Conservation (phyloP, 2,797 vertebrate genomes). For the Bovichtus variegatus region DNA sequence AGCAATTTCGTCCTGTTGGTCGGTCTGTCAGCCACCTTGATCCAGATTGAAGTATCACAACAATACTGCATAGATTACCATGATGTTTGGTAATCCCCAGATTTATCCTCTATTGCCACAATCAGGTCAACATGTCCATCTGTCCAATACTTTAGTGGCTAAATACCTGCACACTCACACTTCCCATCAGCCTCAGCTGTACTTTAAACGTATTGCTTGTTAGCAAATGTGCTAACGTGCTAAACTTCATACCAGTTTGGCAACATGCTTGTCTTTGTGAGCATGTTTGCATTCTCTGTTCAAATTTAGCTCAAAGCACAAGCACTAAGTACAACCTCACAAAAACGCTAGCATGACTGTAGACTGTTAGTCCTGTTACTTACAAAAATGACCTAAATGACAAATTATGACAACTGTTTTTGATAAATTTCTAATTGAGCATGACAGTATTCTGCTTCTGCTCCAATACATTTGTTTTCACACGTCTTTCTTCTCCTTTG, state of each 20-base stretch:
- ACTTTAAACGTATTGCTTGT: background rate
- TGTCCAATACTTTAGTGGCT: background rate
- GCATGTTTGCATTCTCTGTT: background rate
- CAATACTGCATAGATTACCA: background rate
- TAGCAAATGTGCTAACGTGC: background rate
- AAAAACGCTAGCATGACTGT: background rate
- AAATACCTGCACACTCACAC: background rate
- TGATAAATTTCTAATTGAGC: conserved; percentile 14
- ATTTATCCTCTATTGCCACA: background rate
- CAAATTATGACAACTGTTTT: background rate
- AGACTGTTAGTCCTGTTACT: background rate
- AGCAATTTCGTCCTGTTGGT: background rate
- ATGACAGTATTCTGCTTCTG: conserved; percentile 8
- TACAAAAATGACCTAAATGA: background rate
- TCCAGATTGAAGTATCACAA: background rate
- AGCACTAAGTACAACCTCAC: background rate
- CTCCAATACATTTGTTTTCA: background rate
- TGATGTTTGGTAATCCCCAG: background rate
- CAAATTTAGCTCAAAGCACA: background rate
- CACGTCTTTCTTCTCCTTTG: conserved; percentile 4
- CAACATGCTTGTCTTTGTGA: background rate
- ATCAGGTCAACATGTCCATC: background rate
- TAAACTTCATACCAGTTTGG: background rate
- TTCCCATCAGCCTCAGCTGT: background rate
- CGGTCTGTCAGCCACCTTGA: background rate